Conservation (phyloP, 2,113 vertebrate genomes). For the Eupsittula cactorum region DNA sequence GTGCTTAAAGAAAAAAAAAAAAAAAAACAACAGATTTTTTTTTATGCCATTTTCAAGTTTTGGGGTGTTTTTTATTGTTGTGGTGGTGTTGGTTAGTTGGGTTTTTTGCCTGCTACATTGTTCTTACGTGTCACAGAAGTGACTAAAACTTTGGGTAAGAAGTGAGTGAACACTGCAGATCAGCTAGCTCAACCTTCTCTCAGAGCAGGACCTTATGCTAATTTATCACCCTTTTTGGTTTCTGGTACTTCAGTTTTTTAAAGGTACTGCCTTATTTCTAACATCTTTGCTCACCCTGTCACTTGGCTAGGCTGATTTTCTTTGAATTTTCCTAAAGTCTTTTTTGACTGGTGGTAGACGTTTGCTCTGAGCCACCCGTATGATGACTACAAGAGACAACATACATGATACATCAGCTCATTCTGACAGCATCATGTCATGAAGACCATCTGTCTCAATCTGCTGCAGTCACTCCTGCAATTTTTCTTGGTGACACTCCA, state of each 20-base stretch:
- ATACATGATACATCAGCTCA: background rate
- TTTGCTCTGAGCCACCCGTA: background rate
- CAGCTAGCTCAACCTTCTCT: background rate
- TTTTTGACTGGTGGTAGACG: background rate
- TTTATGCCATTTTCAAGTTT: background rate
- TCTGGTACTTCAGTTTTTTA: background rate
- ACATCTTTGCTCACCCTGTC: background rate
- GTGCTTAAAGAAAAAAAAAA: background rate
- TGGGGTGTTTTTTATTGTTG: rapidly evolving
- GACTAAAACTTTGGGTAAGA: background rate
- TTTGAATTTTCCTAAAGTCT: background rate
- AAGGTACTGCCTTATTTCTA: background rate
- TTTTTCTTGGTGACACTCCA: background rate
- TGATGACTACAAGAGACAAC: background rate
- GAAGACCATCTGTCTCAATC: background rate
- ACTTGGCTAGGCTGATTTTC: background rate
- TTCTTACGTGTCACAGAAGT: background rate
- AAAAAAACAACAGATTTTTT: background rate
- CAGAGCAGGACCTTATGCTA: background rate
- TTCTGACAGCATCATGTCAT: background rate
- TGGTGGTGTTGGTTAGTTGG: background rate
- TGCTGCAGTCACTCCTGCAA: background rate
- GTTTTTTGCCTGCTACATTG: background rate
- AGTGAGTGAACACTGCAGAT: background rate
- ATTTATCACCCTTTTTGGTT: background rate